Base-by-base conservation (phyloP, 2,888 invertebrate species). In the Danaus chrysippus region DNA sequence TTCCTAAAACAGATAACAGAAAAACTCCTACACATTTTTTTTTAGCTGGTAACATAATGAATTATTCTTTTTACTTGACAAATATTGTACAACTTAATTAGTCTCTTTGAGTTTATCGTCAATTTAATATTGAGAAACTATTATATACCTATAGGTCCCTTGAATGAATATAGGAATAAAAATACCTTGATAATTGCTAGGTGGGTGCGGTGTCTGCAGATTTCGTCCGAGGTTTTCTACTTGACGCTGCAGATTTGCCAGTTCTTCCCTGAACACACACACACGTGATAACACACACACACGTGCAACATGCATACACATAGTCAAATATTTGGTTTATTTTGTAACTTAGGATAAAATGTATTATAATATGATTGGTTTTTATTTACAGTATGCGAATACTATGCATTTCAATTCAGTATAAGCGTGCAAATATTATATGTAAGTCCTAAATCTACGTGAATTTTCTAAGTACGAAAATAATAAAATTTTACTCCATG, bases 161-260 rank as follows among this genome's bases (percentile, higher is more conserved):
- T 3, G 11, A 19, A 54, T 11, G 12, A 42, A 54, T 58, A 46
- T 11, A 52, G 13, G 46, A 15, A 46, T 1, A 46, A 17, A 49
- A 62, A 69, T 74, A 91, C 91, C 91, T 90, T 84, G 80, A 76
- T 82, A 79, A 70, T 69, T 78, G 79, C 83, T 88, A 86, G 81
- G 82, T 78, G 82, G 73, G 59, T 73, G 72, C 56, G 79, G 73
- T 73, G 82, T 79, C 72, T 84, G 88, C 72, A 91, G 70, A 62
- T 91, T 90, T 72, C 80, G 83, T 63, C 92, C 91, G 76, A 95
- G 91, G 81, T 86, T 92, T 81, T 94, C 93, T 94, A 95, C 92
- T 93, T 94, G 95, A 94, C 92, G 94, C 93, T 95, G 95, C 93
- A 95, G 92, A 92, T 92, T 93, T 93, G 93, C 94, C 94, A 95